These are phyloP conservation scores for Drosophila fungiperda DNA, from an alignment of 2,888 invertebrate genomes.

Conservation along the genomic window DNA sequence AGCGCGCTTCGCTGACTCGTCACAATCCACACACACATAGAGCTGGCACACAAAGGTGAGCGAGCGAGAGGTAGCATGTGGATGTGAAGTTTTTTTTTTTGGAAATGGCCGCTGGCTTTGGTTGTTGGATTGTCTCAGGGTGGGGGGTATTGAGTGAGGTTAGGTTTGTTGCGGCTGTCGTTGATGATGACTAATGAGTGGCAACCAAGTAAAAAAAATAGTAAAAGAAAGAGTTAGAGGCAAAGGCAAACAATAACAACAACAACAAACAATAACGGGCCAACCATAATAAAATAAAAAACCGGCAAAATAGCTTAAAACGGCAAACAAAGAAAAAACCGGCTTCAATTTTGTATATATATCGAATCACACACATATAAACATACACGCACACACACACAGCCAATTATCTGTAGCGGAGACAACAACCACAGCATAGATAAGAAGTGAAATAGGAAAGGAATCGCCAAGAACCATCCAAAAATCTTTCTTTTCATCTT, in stretches of 20 bases:
- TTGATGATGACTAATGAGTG: constrained; percentile 61
- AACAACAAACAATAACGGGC: constrained; percentile 42
- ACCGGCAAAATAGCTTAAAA: constrained; percentile 72
- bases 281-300: constrained; percentile 47
- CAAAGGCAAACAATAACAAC: constrained; percentile 46
- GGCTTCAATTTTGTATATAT: constrained; percentile 54
- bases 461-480: background rate
- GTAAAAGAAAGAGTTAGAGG: background rate
- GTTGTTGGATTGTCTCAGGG: background rate
- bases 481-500: background rate
- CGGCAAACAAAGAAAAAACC: constrained; percentile 70
- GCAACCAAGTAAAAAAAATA: constrained; percentile 23
- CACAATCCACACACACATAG: constrained; percentile 28
- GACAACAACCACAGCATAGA: constrained; percentile 8
- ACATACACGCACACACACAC: background rate
- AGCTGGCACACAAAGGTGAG: constrained; percentile 60
- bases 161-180: constrained; percentile 35
- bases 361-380: constrained; percentile 2
- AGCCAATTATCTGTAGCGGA: constrained; percentile 29
- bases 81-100: constrained; percentile 31
- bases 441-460: background rate
- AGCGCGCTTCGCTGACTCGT: constrained; percentile 30
- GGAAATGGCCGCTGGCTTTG: constrained; percentile 28
- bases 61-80: constrained; percentile 19
- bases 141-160: constrained; percentile 18